phyloP scores from a whole-genome alignment of 2,797 vertebrate species.

The Leptodactylus fallax region DNA sequence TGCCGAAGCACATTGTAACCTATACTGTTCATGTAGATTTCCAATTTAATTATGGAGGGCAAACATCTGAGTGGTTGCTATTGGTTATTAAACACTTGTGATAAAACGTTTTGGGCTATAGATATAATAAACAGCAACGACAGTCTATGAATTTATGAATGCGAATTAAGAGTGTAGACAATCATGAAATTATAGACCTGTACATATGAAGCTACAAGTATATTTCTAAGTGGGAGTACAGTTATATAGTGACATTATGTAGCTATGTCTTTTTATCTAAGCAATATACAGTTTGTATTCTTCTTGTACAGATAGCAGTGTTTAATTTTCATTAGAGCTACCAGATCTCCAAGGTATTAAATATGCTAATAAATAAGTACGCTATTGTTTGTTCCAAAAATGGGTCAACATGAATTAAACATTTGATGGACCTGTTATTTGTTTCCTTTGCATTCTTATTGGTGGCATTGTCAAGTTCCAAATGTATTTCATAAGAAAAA shows the following conservation, averaged over 20 bases:
- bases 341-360: not conserved
- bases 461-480: not conserved
- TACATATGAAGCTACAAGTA: not conserved
- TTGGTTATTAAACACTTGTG: not conserved
- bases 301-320: not conserved
- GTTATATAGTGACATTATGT: not conserved
- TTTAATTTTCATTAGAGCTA: not conserved
- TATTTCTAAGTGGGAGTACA: not conserved
- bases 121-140: too few species aligned
- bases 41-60: too few species aligned
- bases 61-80: not conserved
- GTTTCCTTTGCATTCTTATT: not conserved
- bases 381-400: not conserved
- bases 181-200: not conserved
- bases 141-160: not conserved
- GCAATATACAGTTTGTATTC: not conserved
- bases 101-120: not conserved
- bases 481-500: not conserved
- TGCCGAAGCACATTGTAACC: not conserved
- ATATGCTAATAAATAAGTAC: conserved; percentile 21
- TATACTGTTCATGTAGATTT: not conserved
- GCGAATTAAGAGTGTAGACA: not conserved
- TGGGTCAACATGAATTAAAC: conserved; percentile 38
- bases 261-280: not conserved
- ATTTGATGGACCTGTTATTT: not conserved